These are phyloP conservation scores for Rallus crepitans DNA, from an alignment of 2,797 vertebrate species.

Conservation along the genomic window DNA sequence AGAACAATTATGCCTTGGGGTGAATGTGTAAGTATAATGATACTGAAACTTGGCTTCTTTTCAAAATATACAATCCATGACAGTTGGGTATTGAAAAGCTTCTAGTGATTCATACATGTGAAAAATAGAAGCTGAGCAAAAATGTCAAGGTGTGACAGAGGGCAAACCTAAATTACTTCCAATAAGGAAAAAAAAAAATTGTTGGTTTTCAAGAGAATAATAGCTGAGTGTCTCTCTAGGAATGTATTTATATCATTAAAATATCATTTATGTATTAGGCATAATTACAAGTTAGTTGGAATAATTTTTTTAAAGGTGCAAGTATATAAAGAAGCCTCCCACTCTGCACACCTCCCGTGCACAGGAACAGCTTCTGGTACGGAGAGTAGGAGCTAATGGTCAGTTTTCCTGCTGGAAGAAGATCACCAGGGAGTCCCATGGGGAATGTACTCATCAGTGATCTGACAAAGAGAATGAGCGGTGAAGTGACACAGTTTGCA, in stretches of 20 bases:
- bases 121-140: conserved; percentile 52
- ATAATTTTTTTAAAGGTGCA: neutral
- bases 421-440: neutral
- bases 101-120: neutral
- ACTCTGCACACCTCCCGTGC: neutral
- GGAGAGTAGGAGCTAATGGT: conserved; percentile 3
- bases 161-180: conserved; percentile 20
- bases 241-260: conserved; percentile 20
- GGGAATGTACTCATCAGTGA: neutral
- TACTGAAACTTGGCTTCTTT: conserved; percentile 62
- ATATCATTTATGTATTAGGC: neutral
- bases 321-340: neutral
- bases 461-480: conserved; percentile 9
- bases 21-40: conserved; percentile 65
- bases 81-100: conserved; percentile 45
- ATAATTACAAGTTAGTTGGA: neutral
- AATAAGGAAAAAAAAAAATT: neutral
- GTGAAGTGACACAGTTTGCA: conserved; percentile 8
- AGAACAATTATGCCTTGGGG: conserved; percentile 66
- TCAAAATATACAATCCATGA: conserved; percentile 48
- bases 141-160: conserved; percentile 54
- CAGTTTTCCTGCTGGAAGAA: conserved; percentile 28
- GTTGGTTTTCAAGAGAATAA: neutral
- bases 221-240: neutral
- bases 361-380: neutral